Evolutionary conservation across 2,113 vertebrate genomes (phyloP).

Genomic region (Pteropus alecto): DNA sequence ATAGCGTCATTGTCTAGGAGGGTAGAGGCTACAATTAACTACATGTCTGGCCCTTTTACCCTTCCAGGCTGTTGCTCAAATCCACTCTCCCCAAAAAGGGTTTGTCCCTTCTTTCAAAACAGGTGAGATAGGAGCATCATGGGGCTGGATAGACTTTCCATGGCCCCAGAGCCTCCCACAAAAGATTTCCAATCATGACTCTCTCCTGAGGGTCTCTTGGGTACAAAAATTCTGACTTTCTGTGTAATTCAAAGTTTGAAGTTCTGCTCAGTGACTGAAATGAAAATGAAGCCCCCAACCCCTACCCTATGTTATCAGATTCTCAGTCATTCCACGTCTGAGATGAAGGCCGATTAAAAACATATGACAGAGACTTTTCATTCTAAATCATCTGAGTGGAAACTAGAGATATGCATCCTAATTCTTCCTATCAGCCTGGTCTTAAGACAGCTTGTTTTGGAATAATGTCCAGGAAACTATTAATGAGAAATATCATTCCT

Average conservation of each 20-base stretch:
- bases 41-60: conserved; percentile 50
- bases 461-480: conserved; percentile 57
- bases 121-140: background rate
- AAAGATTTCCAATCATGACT: background rate
- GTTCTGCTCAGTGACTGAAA: background rate
- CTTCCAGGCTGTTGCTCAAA: background rate
- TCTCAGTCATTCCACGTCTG: background rate
- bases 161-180: background rate
- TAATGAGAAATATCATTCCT: conserved; percentile 50
- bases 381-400: conserved; percentile 17
- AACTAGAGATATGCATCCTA: background rate
- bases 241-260: background rate
- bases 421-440: conserved; percentile 23
- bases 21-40: background rate
- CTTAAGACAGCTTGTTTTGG: conserved; percentile 9
- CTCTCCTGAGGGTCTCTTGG: background rate
- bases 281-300: background rate
- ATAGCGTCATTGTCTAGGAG: background rate
- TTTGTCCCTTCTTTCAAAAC: background rate
- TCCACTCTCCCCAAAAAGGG: background rate
- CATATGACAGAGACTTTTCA: conserved; percentile 32
- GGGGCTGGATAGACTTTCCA: background rate
- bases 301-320: background rate
- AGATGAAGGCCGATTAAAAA: conserved; percentile 9
- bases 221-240: background rate